These are phyloP conservation scores for Labrus mixtus DNA, from an alignment of 2,113 vertebrate species.

Conservation along the genomic window DNA sequence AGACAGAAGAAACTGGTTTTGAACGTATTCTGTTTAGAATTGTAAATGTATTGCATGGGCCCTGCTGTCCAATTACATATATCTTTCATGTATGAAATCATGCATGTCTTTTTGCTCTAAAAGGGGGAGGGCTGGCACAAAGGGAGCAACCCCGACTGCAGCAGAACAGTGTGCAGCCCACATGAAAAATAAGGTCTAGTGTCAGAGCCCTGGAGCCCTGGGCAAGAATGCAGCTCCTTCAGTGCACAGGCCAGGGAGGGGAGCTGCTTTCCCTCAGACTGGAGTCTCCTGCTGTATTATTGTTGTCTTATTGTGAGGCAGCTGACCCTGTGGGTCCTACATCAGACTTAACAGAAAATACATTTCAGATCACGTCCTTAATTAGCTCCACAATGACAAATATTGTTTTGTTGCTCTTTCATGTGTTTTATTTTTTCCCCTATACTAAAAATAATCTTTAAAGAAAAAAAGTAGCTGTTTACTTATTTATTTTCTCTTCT, in stretches of 20 bases:
- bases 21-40: slow-evolving; percentile 83
- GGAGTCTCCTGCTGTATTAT: slow-evolving; percentile 74
- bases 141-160: slow-evolving; percentile 78
- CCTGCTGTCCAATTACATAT: slow-evolving; percentile 86
- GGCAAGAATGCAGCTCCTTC: slow-evolving; percentile 79
- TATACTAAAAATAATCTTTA: slow-evolving; percentile 59
- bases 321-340: slow-evolving; percentile 72
- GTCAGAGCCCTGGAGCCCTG: slow-evolving; percentile 77
- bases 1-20: slow-evolving; percentile 71
- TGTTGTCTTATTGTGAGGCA: slow-evolving; percentile 66
- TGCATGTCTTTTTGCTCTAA: slow-evolving; percentile 77
- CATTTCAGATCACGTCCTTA: slow-evolving; percentile 73
- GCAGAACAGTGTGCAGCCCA: slow-evolving; percentile 77
- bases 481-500: slow-evolving; percentile 55
- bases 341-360: slow-evolving; percentile 63
- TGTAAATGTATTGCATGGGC: slow-evolving; percentile 83
- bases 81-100: slow-evolving; percentile 88
- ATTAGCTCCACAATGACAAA: slow-evolving; percentile 72
- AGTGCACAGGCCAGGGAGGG: slow-evolving; percentile 67
- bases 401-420: slow-evolving; percentile 56
- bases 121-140: slow-evolving; percentile 79
- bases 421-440: slow-evolving; percentile 57
- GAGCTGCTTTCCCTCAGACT: slow-evolving; percentile 71
- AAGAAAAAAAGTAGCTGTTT: slow-evolving; percentile 34
- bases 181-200: slow-evolving; percentile 83